These are phyloP conservation scores for Lophius americanus DNA, from an alignment of 2,797 vertebrate genomes.

Conservation along the genomic window DNA sequence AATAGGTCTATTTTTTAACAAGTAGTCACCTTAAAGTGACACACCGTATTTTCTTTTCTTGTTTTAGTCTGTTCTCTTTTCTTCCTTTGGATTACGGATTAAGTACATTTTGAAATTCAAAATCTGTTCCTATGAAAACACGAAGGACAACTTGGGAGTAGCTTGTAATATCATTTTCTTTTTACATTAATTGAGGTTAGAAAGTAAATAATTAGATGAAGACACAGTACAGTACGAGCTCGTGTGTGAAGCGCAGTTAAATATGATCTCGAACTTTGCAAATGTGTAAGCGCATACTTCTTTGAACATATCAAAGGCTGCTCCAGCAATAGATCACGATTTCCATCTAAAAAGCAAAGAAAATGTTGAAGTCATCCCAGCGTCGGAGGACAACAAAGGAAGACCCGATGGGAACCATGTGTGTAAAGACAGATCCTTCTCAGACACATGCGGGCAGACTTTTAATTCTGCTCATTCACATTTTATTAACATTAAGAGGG, in stretches of 20 bases:
- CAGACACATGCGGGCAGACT: not conserved
- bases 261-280: not conserved
- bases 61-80: too few species aligned
- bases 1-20: constrained; percentile 5
- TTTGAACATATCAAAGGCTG: constrained; percentile 56
- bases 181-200: too few species aligned
- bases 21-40: not conserved
- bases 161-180: too few species aligned
- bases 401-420: constrained; percentile 57
- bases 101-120: too few species aligned
- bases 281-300: constrained; percentile 22
- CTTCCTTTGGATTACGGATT: too few species aligned
- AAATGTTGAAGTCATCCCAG: constrained; percentile 61
- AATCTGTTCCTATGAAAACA: too few species aligned
- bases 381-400: constrained; percentile 41
- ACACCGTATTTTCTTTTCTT: too few species aligned
- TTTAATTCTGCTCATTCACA: not conserved
- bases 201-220: not conserved
- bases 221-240: not conserved
- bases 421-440: constrained; percentile 43
- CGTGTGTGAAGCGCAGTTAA: not conserved
- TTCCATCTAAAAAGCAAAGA: constrained; percentile 36
- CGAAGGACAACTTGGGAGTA: too few species aligned
- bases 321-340: constrained; percentile 52
- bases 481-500: not conserved